Evolutionary conservation across 37 sponge, comb jelly and placozoan genomes (phyloP).

Genomic region (Bolinopsis microptera): DNA sequence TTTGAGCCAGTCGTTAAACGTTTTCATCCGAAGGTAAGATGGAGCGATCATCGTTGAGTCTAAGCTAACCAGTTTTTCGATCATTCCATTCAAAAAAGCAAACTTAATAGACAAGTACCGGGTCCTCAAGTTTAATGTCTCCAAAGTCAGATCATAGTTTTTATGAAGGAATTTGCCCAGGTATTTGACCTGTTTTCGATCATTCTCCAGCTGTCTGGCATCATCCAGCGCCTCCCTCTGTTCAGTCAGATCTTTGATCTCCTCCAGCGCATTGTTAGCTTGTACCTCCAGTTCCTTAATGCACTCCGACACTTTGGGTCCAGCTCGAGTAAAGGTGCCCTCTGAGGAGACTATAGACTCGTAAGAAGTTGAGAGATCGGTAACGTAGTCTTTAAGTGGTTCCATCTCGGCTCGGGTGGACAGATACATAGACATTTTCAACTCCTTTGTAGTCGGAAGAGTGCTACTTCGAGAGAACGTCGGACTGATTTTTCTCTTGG

Average conservation of each 20-base stretch:
- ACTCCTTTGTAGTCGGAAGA: not conserved
- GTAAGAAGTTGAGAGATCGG: constrained; percentile 16
- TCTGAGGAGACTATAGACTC: not conserved
- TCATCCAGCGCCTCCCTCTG: constrained; percentile 43
- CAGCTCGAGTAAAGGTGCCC: not conserved
- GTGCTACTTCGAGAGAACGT: not conserved
- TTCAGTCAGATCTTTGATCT: constrained; percentile 9
- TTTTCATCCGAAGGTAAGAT: not conserved
- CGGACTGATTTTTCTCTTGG: not conserved
- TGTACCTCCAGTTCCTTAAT: not conserved
- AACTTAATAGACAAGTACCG: constrained; percentile 55
- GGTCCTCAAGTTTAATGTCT: constrained; percentile 32
- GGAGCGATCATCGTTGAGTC: not conserved
- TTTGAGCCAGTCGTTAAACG: constrained; percentile 57
- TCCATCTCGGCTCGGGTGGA: not conserved
- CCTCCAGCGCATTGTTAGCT: not conserved
- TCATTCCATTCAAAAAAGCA: constrained; percentile 44
- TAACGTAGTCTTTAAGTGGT: constrained; percentile 35
- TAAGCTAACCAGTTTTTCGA: not conserved
- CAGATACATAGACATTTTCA: not conserved
- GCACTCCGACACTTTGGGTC: constrained; percentile 21
- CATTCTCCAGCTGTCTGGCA: not conserved
- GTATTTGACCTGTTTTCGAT: not conserved
- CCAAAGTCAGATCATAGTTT: constrained; percentile 32
- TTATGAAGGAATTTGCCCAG: not conserved